These are phyloP conservation scores for Macrobrachium rosenbergii DNA, from an alignment of 1,140 invertebrate genomes.

Conservation along the genomic window DNA sequence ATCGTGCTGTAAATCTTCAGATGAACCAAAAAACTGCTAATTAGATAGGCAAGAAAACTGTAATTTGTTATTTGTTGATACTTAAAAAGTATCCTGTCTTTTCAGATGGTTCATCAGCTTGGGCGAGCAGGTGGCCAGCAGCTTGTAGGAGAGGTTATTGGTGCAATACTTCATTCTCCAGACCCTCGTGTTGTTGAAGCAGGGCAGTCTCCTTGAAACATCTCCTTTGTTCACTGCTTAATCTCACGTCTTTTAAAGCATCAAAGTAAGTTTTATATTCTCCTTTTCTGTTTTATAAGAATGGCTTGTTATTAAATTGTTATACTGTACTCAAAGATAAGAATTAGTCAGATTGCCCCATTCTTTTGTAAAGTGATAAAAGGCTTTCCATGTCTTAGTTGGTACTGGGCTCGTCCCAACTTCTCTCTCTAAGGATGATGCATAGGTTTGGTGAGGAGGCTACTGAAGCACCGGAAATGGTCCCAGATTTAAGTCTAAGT, in stretches of 20 bases:
- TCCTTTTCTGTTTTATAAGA: background rate
- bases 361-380: no score
- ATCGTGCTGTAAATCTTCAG: background rate
- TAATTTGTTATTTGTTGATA: background rate
- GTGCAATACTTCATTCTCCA: constrained; percentile 34
- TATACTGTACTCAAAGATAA: no score
- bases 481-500: no score
- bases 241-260: constrained; percentile 39
- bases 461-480: no score
- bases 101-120: constrained; percentile 47
- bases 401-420: no score
- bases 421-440: no score
- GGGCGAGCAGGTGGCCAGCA: constrained; percentile 34
- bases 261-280: constrained; percentile 4
- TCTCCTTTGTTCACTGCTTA: constrained; percentile 43
- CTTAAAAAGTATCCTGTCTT: no score
- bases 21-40: background rate
- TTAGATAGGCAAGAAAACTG: background rate
- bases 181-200: constrained; percentile 25
- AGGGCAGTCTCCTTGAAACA: constrained; percentile 24
- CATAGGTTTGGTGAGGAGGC: no score
- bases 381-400: no score
- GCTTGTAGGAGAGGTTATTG: constrained; percentile 44
- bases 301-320: background rate
- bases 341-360: no score